phyloP scores from a whole-genome alignment of 2,113 vertebrate species.

The Hemicordylus capensis region DNA sequence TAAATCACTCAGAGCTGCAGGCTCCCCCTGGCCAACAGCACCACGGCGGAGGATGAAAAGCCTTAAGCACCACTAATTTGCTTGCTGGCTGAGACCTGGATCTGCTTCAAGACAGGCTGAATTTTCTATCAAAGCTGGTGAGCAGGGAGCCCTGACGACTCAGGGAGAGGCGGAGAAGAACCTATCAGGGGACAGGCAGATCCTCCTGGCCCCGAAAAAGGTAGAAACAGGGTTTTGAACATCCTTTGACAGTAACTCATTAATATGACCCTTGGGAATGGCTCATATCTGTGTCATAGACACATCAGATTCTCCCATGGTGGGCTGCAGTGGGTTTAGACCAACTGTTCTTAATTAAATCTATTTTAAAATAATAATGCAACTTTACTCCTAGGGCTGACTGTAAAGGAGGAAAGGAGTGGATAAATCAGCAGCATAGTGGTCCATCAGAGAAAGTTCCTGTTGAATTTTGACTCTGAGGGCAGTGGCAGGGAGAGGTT shows the following conservation, averaged over 20 bases:
- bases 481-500: not conserved
- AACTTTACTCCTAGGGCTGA: not conserved
- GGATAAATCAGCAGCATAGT: not conserved
- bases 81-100: conserved; percentile 57
- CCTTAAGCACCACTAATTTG: conserved; percentile 70
- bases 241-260: conserved; percentile 17
- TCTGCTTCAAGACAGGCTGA: conserved; percentile 52
- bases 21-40: conserved; percentile 64
- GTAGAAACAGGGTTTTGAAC: conserved; percentile 20
- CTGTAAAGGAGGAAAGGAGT: not conserved
- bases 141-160: conserved; percentile 58
- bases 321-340: conserved; percentile 18
- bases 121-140: conserved; percentile 61
- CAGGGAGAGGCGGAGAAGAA: not conserved
- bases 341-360: conserved; percentile 46
- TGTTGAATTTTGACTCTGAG: not conserved
- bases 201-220: conserved; percentile 31
- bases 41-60: conserved; percentile 39
- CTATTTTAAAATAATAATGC: conserved; percentile 32
- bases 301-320: not conserved
- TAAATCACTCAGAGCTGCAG: conserved; percentile 57
- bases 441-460: not conserved
- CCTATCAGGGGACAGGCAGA: conserved; percentile 3
- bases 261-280: conserved; percentile 38
- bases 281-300: conserved; percentile 31